phyloP scores from a whole-genome alignment of 2,113 vertebrate species.

The Recurvirostra avosetta region DNA sequence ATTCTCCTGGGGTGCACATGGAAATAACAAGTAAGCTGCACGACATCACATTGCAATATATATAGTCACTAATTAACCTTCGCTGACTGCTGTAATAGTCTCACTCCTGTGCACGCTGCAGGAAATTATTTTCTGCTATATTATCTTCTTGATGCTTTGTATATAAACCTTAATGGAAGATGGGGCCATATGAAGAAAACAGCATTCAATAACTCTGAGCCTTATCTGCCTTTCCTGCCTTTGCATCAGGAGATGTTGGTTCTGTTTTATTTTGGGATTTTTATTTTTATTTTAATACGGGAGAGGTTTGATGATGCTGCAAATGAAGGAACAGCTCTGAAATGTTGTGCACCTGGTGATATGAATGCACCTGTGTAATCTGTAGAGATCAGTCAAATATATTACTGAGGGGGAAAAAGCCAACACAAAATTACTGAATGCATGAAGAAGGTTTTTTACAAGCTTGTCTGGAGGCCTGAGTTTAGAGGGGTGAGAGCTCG shows the following conservation, averaged over 20 bases:
- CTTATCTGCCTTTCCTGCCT: neutral
- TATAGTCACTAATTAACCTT: neutral
- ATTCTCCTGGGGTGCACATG: neutral
- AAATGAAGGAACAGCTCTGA: neutral
- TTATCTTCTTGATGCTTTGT: neutral
- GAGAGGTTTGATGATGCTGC: neutral
- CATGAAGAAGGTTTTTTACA: no score
- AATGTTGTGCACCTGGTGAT: neutral
- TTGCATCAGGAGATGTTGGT: neutral
- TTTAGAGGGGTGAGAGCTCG: neutral
- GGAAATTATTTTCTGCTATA: neutral
- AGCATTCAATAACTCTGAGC: neutral
- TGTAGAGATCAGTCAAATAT: neutral
- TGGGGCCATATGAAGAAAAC: neutral
- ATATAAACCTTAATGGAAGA: neutral
- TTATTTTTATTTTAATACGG: accelerated
- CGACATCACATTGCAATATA: neutral
- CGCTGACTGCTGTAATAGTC: neutral
- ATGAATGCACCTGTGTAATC: neutral
- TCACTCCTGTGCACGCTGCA: neutral
- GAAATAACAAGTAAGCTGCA: neutral
- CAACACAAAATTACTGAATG: neutral
- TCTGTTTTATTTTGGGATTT: neutral
- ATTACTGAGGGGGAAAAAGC: accelerated
- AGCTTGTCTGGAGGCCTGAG: accelerated